phyloP scores from a whole-genome alignment of 2,888 invertebrate species.

The Napeogenes inachia region DNA sequence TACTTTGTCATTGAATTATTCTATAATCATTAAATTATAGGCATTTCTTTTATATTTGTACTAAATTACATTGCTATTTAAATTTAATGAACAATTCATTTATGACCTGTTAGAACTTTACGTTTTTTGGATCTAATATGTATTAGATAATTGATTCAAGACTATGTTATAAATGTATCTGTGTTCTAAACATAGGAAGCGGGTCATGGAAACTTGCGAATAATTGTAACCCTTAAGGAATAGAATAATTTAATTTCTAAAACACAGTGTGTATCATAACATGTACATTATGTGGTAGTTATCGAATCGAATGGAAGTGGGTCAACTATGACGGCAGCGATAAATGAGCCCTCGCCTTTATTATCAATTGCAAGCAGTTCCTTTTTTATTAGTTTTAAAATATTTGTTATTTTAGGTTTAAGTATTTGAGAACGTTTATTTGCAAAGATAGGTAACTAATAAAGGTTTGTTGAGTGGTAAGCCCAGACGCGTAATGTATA shows the following conservation, averaged over 20 bases:
- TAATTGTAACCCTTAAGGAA: conserved; percentile 30
- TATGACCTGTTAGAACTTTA: too few relatives aligned
- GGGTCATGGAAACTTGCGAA: conserved; percentile 30
- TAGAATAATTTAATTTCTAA: conserved; percentile 26
- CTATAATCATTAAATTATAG: conserved; percentile 4
- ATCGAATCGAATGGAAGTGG: conserved; percentile 67
- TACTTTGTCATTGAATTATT: conserved; percentile 43
- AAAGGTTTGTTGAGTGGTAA: too few relatives aligned
- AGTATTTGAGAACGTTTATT: too few relatives aligned
- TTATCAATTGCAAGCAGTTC: conserved; percentile 56
- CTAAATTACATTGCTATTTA: too few relatives aligned
- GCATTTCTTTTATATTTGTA: too few relatives aligned
- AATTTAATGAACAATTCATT: too few relatives aligned
- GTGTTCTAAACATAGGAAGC: conserved; percentile 19
- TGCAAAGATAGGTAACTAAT: too few relatives aligned
- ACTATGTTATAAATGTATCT: too few relatives aligned
- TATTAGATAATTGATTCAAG: too few relatives aligned
- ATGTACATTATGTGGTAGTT: conserved; percentile 54
- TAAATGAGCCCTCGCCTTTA: conserved; percentile 65
- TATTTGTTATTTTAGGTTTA: too few relatives aligned
- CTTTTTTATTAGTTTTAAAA: conserved; percentile 17
- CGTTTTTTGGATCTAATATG: too few relatives aligned
- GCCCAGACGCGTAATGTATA: too few relatives aligned
- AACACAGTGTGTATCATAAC: conserved; percentile 51
- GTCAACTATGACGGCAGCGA: conserved; percentile 73